Percentiles rank a stretch among this genome's conserved stretches.
Evolutionary conservation across 2,888 invertebrate genomes (phyloP).

Genomic region (Hypolimnas misippus): DNA sequence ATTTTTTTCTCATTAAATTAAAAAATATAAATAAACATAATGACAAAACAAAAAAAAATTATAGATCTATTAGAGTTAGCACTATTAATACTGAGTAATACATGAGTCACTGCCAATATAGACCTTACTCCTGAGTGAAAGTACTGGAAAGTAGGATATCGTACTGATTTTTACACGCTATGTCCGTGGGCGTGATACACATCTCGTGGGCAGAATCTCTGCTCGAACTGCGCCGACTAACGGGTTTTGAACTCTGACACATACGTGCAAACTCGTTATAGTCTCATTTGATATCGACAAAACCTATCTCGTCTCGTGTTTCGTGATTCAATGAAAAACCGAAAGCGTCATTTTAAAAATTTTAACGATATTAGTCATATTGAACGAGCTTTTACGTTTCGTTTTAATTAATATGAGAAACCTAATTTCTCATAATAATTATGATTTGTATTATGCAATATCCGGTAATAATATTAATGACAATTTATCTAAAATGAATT

Average conservation of each 20-base stretch:
- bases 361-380: no score
- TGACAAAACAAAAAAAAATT: background rate
- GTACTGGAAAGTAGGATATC: conserved; percentile 49
- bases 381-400: no score
- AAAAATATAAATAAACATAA: background rate
- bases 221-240: conserved; percentile 56
- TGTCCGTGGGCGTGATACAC: conserved; percentile 35
- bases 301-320: background rate
- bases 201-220: conserved; percentile 39
- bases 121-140: conserved; percentile 46
- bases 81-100: background rate
- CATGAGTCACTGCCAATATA: conserved; percentile 22
- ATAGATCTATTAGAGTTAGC: background rate
- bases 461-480: background rate
- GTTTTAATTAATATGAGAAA: no score
- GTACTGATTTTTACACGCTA: conserved; percentile 37
- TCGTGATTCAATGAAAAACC: background rate
- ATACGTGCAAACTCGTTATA: conserved; percentile 24
- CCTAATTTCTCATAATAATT: no score
- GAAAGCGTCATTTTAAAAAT: background rate
- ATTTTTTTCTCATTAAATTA: background rate
- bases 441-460: no score
- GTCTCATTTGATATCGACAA: background rate
- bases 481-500: background rate
- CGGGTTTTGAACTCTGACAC: conserved; percentile 61